These are phyloP conservation scores for Callionymus lyra DNA, from an alignment of 2,113 vertebrate genomes.

Conservation along the genomic window DNA sequence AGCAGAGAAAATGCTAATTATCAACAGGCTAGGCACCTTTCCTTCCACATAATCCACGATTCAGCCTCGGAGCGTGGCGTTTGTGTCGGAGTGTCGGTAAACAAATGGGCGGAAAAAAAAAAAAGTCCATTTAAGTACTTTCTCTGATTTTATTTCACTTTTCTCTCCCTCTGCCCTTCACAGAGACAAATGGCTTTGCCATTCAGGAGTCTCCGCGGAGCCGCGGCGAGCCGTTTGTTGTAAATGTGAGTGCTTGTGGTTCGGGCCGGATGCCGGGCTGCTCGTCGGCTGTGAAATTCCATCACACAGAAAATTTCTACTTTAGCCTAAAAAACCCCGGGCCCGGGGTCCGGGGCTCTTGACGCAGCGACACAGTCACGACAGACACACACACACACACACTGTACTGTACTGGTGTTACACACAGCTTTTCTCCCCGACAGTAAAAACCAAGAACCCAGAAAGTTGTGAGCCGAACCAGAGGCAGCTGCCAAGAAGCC, in stretches of 20 bases:
- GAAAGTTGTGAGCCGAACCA: slow-evolving; percentile 42
- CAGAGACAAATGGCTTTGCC: slow-evolving; percentile 71
- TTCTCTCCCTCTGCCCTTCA: slow-evolving; percentile 64
- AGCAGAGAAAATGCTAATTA: slow-evolving; percentile 88
- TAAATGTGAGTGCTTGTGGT: slow-evolving; percentile 67
- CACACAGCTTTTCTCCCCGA: slow-evolving; percentile 21
- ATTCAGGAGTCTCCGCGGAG: slow-evolving; percentile 65
- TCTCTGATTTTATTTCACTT: slow-evolving; percentile 55
- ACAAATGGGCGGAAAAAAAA: slow-evolving; percentile 76
- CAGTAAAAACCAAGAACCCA: slow-evolving; percentile 47
- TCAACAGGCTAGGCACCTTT: slow-evolving; percentile 62
- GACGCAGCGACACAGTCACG: slow-evolving; percentile 26
- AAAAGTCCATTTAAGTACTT: slow-evolving; percentile 66
- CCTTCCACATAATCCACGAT: slow-evolving; percentile 58
- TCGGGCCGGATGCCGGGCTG: slow-evolving; percentile 39
- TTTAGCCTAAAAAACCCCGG: slow-evolving; percentile 52
- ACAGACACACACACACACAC: too few relatives aligned
- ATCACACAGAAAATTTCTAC: slow-evolving; percentile 65
- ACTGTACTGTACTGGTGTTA: slow-evolving; percentile 17
- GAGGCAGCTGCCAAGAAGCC: slow-evolving; percentile 45
- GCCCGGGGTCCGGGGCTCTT: slow-evolving; percentile 30
- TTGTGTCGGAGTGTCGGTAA: slow-evolving; percentile 13
- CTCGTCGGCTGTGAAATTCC: slow-evolving; percentile 64
- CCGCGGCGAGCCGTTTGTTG: slow-evolving; percentile 49
- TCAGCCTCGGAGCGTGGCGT: slow-evolving; percentile 34